These are phyloP conservation scores for Cottus gobio DNA, from an alignment of 2,113 vertebrate species.

Conservation along the genomic window DNA sequence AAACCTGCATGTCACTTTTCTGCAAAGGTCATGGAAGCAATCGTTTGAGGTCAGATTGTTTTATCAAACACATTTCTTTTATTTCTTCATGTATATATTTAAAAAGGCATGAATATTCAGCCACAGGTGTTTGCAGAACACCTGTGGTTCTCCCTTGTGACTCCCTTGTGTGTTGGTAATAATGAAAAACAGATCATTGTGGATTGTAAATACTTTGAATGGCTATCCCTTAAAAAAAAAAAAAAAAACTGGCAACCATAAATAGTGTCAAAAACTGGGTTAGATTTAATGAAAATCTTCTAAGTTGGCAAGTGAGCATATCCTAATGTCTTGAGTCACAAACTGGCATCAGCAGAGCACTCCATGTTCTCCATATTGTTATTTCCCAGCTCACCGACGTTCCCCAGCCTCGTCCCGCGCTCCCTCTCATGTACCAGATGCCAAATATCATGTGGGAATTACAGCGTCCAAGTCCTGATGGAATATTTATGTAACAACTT, in stretches of 20 bases:
- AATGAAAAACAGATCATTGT: no score
- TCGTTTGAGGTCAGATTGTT: background rate
- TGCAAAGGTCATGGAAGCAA: background rate
- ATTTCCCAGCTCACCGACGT: background rate
- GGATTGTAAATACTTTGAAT: background rate
- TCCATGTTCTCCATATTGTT: background rate
- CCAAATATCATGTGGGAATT: background rate
- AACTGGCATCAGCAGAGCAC: background rate
- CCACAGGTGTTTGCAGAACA: no score
- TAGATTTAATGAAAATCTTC: background rate
- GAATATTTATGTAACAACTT: conserved; percentile 10
- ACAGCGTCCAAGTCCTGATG: conserved; percentile 5
- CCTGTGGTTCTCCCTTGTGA: no score
- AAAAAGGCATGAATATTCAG: no score
- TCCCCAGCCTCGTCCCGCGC: background rate
- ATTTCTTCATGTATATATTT: no score
- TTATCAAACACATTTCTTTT: no score
- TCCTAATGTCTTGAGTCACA: background rate
- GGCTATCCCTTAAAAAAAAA: background rate
- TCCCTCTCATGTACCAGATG: background rate
- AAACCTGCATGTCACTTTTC: background rate
- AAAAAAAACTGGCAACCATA: background rate
- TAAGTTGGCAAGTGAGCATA: no score
- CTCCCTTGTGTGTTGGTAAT: no score
- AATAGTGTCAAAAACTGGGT: background rate